Evolutionary conservation across 1,140 invertebrate genomes (phyloP), one percentile per base, ranked within the genome.

Genomic region (Plectrocnemia conspersa): DNA sequence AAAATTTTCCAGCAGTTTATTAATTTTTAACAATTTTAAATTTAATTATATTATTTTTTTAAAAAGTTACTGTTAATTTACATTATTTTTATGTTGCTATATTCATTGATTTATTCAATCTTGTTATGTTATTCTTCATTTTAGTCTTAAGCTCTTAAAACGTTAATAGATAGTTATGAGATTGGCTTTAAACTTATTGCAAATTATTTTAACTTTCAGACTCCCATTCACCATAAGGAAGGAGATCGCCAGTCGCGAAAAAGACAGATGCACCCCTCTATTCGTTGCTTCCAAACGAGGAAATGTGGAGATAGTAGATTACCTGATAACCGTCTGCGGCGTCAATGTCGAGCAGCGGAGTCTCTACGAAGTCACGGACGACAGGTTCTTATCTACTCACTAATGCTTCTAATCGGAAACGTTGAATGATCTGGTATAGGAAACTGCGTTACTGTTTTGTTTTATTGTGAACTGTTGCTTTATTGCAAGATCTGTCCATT

Each of bases 271-370:
- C 73, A 82, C 91, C 2, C 89, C 92, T 1, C 76, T 97, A 46
- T 95, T 96, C 67, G 81, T 90, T 44, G 89, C 89, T 0, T 87
- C 86, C 65, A 86, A 88, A 68, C 80, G 85, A 61, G 91, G 92
- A 13, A 86, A 90, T 66, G 80, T 88, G 2, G 87, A 91, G 67
- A 87, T 93, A 58, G 91, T 91, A 2, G 88, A 94, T 65, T 95
- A 93, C 73, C 73, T 97, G 3, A 81, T 95, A 40, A 82, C 79
- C 40, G 79, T 82, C 18, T 95, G 92, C 68, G 76, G 80, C 62
- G 89, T 89, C 4, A 84, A 93, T 64, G 80, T 93, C 6, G 91
- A 95, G 70, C 88, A 91, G 66, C 77, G 83, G 50, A 91, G 92
- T 62, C 72, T 83, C 21, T 88, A 84, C 64, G 85, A 87, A 71